These are phyloP conservation scores for Trilocha varians DNA, from an alignment of 2,888 invertebrate genomes.

Conservation along the genomic window DNA sequence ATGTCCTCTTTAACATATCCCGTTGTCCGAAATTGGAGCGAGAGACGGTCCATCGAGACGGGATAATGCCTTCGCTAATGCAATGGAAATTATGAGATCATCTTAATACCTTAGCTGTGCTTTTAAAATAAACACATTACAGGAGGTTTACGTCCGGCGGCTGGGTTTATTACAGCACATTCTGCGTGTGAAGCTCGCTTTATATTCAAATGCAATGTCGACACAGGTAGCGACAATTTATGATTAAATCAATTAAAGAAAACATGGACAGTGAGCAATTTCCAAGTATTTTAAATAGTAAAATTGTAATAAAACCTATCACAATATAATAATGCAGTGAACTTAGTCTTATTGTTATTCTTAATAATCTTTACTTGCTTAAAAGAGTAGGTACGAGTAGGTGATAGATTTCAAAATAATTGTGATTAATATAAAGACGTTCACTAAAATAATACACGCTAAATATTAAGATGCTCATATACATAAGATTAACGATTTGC, in stretches of 20 bases:
- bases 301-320: too few species aligned
- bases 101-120: conserved; percentile 56
- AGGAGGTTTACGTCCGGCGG: conserved; percentile 11
- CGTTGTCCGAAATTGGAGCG: conserved; percentile 61
- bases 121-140: conserved; percentile 63
- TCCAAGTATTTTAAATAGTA: conserved; percentile 19
- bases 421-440: too few species aligned
- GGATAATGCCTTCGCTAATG: conserved; percentile 62
- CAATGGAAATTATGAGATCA: conserved; percentile 63
- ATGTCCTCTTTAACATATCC: conserved; percentile 71
- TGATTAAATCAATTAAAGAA: too few species aligned
- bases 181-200: conserved; percentile 25
- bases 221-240: conserved; percentile 29
- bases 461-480: too few species aligned
- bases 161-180: conserved; percentile 28
- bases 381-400: too few species aligned
- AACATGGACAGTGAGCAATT: too few species aligned
- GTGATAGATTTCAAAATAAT: too few species aligned
- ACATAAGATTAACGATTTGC: too few species aligned
- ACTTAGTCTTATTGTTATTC: too few species aligned
- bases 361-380: too few species aligned
- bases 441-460: too few species aligned
- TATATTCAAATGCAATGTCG: conserved; percentile 24
- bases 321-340: too few species aligned
- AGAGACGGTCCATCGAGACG: conserved; percentile 43